A percentile compares a stretch with the other conserved stretches of the same genome.
Conservation (phyloP, 2,888 invertebrate species). For the Rotaria sp. region DNA sequence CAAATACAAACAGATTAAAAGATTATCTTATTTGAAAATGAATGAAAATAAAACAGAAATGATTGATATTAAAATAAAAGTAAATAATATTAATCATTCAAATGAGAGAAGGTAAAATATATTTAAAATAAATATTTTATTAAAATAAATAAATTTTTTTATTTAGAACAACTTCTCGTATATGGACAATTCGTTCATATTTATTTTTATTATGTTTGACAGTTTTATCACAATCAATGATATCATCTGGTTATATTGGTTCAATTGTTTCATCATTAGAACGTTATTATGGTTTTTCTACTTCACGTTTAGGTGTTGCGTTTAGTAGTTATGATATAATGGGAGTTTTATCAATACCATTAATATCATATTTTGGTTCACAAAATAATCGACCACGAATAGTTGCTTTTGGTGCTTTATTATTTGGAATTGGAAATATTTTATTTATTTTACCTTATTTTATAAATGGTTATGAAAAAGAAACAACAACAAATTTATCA, state of each 20-base stretch:
- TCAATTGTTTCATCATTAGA: constrained; percentile 31
- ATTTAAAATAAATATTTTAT: not conserved
- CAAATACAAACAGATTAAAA: not conserved
- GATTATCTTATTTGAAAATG: not conserved
- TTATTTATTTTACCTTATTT: constrained; percentile 39
- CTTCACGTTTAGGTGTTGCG: constrained; percentile 32
- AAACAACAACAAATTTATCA: not conserved
- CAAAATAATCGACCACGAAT: constrained; percentile 32
- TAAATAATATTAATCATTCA: not conserved
- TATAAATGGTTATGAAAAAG: constrained; percentile 24
- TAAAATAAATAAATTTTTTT: not conserved
- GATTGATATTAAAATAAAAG: not conserved
- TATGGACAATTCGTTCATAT: constrained; percentile 23
- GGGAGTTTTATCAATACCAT: constrained; percentile 30
- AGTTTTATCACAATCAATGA: constrained; percentile 32
- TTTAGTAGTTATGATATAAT: constrained; percentile 35
- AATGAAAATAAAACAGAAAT: not conserved
- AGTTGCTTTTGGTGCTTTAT: constrained; percentile 27
- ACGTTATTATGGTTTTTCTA: constrained; percentile 36
- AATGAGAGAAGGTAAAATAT: not conserved
- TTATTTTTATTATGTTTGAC: constrained; percentile 29
- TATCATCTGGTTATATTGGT: constrained; percentile 36
- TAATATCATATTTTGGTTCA: constrained; percentile 34
- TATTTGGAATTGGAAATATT: constrained; percentile 33
- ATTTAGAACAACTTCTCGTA: not conserved